Evolutionary conservation across 2,888 invertebrate species (phyloP).

Genomic region (Thysanoteuthis rhombus): DNA sequence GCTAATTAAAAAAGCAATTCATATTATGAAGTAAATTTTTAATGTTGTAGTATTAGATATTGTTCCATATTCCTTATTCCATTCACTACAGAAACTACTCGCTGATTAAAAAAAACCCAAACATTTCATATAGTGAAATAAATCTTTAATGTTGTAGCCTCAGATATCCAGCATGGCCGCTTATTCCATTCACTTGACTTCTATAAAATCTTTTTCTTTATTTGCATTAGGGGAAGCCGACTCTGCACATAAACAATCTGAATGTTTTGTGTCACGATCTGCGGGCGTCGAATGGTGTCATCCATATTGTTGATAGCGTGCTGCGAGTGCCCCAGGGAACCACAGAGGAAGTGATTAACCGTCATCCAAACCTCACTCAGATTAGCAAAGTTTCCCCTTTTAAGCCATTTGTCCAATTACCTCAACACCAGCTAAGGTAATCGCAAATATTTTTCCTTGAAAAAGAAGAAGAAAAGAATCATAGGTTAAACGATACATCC

Average conservation of each 20-base stretch:
- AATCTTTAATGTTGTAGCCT: too few relatives aligned
- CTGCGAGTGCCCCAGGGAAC: conserved; percentile 56
- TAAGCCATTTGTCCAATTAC: conserved; percentile 35
- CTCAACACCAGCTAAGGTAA: conserved; percentile 42
- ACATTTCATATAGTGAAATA: too few relatives aligned
- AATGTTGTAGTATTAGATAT: too few relatives aligned
- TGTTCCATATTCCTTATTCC: too few relatives aligned
- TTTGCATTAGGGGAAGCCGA: conserved; percentile 32
- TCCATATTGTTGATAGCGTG: conserved; percentile 50
- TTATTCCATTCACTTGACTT: too few relatives aligned
- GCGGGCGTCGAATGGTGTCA: conserved; percentile 51
- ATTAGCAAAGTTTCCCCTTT: conserved; percentile 43
- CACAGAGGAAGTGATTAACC: conserved; percentile 46
- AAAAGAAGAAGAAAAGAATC: too few relatives aligned
- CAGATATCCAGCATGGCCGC: too few relatives aligned
- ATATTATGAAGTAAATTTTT: too few relatives aligned
- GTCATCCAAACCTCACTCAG: conserved; percentile 43
- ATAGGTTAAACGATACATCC: too few relatives aligned
- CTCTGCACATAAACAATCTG: conserved; percentile 48
- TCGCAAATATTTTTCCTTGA: background rate
- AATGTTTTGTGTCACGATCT: conserved; percentile 42
- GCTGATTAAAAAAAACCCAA: too few relatives aligned
- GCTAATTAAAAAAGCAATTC: too few relatives aligned
- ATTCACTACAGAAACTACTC: too few relatives aligned
- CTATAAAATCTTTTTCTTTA: background rate